A percentile compares a stretch with the other conserved stretches of the same genome.
Conservation (phyloP, 2,888 invertebrate genomes). For the Choristoneura rosaceana region DNA sequence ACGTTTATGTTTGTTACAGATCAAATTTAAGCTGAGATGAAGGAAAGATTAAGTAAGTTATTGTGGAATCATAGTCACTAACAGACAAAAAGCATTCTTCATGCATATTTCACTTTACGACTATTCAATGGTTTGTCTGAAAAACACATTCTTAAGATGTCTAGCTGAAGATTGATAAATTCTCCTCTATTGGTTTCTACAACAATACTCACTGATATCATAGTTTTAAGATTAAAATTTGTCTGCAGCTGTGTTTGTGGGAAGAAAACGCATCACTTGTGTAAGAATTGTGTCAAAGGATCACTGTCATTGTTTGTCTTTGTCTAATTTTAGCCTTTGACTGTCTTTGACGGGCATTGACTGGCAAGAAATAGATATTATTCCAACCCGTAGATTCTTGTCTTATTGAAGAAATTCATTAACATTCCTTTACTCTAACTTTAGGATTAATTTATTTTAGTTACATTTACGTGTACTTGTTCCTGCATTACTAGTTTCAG, state of each 20-base stretch:
- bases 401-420: slow-evolving; percentile 45
- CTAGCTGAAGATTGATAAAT: slow-evolving; percentile 40
- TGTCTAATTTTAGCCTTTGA: slow-evolving; percentile 62
- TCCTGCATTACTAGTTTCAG: neutral
- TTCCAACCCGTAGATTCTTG: slow-evolving; percentile 50
- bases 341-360: slow-evolving; percentile 61
- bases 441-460: slow-evolving; percentile 6
- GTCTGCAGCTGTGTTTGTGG: neutral
- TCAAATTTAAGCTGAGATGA: slow-evolving; percentile 70
- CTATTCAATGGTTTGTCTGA: slow-evolving; percentile 51
- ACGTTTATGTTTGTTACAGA: slow-evolving; percentile 60
- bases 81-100: slow-evolving; percentile 54
- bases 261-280: slow-evolving; percentile 19
- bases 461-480: neutral
- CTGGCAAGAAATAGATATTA: slow-evolving; percentile 52
- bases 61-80: slow-evolving; percentile 45
- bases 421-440: slow-evolving; percentile 47
- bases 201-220: neutral
- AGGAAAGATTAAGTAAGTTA: slow-evolving; percentile 64
- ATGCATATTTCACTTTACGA: slow-evolving; percentile 53
- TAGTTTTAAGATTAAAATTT: slow-evolving; percentile 7
- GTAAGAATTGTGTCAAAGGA: slow-evolving; percentile 61
- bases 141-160: slow-evolving; percentile 52
- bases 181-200: neutral
- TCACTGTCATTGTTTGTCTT: slow-evolving; percentile 54